Evolutionary conservation across 2,113 vertebrate genomes (phyloP).

Genomic region (Nothoprocta perdicaria): DNA sequence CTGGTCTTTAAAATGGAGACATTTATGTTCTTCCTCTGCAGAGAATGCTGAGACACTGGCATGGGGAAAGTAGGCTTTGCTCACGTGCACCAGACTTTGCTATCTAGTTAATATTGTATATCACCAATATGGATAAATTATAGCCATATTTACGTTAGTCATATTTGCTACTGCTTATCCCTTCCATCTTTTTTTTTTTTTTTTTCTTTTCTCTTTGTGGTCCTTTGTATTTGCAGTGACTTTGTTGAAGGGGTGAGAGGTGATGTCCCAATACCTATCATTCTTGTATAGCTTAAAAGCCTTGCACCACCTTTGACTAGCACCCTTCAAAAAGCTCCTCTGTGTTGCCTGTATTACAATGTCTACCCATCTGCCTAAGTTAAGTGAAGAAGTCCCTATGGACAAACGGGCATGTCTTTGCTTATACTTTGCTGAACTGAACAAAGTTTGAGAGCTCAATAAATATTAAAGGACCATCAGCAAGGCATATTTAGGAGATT

Average conservation of each 20-base stretch:
- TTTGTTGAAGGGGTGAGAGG: fast-evolving
- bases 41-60: not conserved
- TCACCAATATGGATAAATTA: not conserved
- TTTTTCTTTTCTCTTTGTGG: not conserved
- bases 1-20: not conserved
- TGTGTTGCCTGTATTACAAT: not conserved
- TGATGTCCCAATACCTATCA: not conserved
- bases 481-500: not conserved
- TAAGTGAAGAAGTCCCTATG: not conserved
- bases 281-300: not conserved
- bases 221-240: not conserved
- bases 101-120: not conserved
- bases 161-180: not conserved
- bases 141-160: not conserved
- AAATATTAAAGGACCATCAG: not conserved
- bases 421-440: not conserved
- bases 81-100: not conserved
- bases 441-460: not conserved
- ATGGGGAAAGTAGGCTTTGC: not conserved
- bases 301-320: not conserved
- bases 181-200: not conserved
- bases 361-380: not conserved
- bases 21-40: not conserved
- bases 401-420: not conserved
- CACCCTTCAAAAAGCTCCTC: not conserved